Conservation (phyloP, 2,797 vertebrate species). For the Cygnus olor region DNA sequence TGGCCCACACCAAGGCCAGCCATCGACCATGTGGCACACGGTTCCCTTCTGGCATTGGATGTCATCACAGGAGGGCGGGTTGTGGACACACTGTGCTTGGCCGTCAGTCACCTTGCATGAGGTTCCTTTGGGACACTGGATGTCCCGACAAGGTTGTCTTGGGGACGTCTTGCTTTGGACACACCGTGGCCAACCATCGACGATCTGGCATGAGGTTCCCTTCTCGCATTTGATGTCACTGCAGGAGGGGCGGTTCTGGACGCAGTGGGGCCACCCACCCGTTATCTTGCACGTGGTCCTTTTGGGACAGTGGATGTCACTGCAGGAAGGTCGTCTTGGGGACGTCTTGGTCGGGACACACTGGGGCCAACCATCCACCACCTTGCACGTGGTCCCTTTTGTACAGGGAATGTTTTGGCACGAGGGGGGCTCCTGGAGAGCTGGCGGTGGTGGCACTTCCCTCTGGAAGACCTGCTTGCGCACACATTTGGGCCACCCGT, state of each 20-base stretch:
- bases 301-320: not conserved
- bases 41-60: not conserved
- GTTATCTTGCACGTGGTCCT: not conserved
- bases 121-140: not conserved
- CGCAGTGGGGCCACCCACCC: not conserved
- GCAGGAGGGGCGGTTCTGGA: not conserved
- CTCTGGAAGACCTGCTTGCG: not conserved
- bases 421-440: fast-evolving
- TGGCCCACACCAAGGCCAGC: not conserved
- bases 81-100: not conserved
- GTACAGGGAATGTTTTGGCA: not conserved
- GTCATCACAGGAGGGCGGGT: not conserved
- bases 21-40: not conserved
- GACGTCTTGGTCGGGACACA: not conserved
- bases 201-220: not conserved
- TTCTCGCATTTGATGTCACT: not conserved
- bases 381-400: not conserved
- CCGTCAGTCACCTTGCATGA: not conserved
- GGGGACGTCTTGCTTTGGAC: fast-evolving
- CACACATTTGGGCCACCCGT: not conserved
- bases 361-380: not conserved
- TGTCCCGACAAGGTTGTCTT: fast-evolving
- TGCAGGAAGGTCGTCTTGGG: not conserved
- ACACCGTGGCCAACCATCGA: fast-evolving
- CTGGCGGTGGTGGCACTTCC: fast-evolving